Evolutionary conservation across 2,797 vertebrate species (phyloP).

Genomic region (Lepidocolaptes lacrymiger): DNA sequence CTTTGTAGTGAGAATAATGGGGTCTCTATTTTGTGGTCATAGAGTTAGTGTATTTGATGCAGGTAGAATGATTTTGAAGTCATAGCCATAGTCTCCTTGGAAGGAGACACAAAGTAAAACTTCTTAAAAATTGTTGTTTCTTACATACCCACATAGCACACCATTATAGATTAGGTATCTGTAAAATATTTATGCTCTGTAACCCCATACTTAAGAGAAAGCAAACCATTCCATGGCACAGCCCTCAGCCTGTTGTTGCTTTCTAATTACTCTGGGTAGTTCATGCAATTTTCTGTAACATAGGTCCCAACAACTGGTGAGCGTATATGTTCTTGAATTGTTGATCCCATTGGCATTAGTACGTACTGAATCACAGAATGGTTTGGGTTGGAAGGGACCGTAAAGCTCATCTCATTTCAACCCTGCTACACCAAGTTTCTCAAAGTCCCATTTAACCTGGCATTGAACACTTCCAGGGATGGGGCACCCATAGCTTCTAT

Average conservation of each 20-base stretch:
- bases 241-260: background rate
- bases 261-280: background rate
- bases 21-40: slow-evolving; percentile 25
- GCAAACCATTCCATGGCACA: background rate
- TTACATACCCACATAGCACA: background rate
- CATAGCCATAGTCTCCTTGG: background rate
- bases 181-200: background rate
- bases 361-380: background rate
- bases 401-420: background rate
- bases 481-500: background rate
- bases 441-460: background rate
- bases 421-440: background rate
- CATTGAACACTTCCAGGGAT: background rate
- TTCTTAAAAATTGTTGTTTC: background rate
- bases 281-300: background rate
- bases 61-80: slow-evolving; percentile 62
- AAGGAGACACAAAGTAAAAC: background rate
- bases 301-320: background rate
- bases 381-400: background rate
- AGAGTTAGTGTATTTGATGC: slow-evolving; percentile 42
- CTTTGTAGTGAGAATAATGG: slow-evolving; percentile 62
- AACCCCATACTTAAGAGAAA: background rate
- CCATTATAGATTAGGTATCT: background rate
- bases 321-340: background rate
- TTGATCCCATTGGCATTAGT: background rate